phyloP scores from a whole-genome alignment of 2,888 invertebrate species.

The Pyrrhia umbra region DNA sequence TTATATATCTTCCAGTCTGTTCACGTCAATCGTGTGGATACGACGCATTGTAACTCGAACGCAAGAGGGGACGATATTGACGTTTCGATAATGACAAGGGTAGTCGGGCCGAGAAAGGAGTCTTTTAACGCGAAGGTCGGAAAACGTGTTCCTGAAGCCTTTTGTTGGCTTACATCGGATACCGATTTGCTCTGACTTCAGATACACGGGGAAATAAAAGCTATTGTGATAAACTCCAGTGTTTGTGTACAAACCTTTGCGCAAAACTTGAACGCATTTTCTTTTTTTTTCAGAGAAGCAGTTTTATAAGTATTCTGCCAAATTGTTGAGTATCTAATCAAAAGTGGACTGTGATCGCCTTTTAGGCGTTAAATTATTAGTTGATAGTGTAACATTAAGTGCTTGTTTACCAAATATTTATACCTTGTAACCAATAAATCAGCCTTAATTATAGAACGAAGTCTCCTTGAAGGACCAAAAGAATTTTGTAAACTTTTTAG shows the following conservation, averaged over 20 bases:
- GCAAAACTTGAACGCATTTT: constrained; percentile 39
- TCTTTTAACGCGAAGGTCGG: constrained; percentile 37
- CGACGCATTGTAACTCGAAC: constrained; percentile 11
- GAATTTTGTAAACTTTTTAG: constrained; percentile 82
- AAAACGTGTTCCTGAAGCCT: constrained; percentile 45
- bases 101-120: constrained; percentile 25
- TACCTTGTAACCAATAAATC: constrained; percentile 75
- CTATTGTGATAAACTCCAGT: constrained; percentile 36
- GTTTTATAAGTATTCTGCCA: constrained; percentile 60
- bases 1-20: constrained; percentile 8
- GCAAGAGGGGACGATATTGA: constrained; percentile 33
- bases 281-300: constrained; percentile 61
- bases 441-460: constrained; percentile 82
- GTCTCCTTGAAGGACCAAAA: constrained; percentile 87
- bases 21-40: constrained; percentile 20
- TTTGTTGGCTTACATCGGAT: constrained; percentile 56
- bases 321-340: constrained; percentile 58
- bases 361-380: constrained; percentile 80
- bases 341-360: constrained; percentile 84
- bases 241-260: constrained; percentile 45
- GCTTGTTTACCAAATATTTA: constrained; percentile 83
- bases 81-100: constrained; percentile 52
- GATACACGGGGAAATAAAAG: constrained; percentile 59
- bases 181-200: constrained; percentile 35
- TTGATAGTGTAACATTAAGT: constrained; percentile 73